Evolutionary conservation across 2,888 invertebrate species (phyloP).

Genomic region (Eilema caniola): DNA sequence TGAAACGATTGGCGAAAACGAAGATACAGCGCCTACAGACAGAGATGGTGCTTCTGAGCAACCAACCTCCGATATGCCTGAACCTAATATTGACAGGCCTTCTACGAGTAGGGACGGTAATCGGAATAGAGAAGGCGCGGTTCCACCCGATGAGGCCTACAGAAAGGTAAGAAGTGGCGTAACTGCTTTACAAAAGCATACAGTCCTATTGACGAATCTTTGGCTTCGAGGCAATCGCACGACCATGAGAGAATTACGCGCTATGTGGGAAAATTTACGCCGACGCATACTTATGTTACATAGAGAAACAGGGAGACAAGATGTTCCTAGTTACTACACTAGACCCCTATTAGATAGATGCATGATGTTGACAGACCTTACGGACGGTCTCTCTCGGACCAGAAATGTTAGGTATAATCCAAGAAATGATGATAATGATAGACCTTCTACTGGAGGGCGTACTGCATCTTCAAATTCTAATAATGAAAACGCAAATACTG

Average conservation of each 20-base stretch:
- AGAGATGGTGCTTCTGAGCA: conserved; percentile 28
- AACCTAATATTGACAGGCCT: conserved; percentile 58
- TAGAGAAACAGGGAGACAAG: conserved; percentile 77
- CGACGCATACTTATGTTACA: conserved; percentile 86
- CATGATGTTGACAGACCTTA: conserved; percentile 78
- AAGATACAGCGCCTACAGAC: conserved; percentile 13
- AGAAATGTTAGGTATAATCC: conserved; percentile 55
- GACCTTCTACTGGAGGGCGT: conserved; percentile 52
- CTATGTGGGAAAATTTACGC: conserved; percentile 89
- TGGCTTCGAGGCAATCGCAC: conserved; percentile 78
- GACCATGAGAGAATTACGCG: conserved; percentile 87
- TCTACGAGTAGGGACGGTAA: conserved; percentile 75
- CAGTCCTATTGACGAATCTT: conserved; percentile 71
- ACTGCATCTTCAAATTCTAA: conserved; percentile 42
- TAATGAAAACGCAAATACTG: conserved; percentile 37
- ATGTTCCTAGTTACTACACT: conserved; percentile 74
- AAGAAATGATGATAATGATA: conserved; percentile 57
- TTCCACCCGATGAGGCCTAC: conserved; percentile 76
- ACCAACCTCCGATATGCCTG: conserved; percentile 24
- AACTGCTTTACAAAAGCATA: conserved; percentile 74
- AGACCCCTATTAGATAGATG: conserved; percentile 78
- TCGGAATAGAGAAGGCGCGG: conserved; percentile 62
- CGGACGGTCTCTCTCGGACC: conserved; percentile 63
- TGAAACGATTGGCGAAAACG: conserved; percentile 34
- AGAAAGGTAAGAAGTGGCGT: conserved; percentile 76